These are phyloP conservation scores for Pseudorhiza aurosa DNA, from an alignment of 30 jellyfish, hydroid and myxozoan species.

Conservation along the genomic window DNA sequence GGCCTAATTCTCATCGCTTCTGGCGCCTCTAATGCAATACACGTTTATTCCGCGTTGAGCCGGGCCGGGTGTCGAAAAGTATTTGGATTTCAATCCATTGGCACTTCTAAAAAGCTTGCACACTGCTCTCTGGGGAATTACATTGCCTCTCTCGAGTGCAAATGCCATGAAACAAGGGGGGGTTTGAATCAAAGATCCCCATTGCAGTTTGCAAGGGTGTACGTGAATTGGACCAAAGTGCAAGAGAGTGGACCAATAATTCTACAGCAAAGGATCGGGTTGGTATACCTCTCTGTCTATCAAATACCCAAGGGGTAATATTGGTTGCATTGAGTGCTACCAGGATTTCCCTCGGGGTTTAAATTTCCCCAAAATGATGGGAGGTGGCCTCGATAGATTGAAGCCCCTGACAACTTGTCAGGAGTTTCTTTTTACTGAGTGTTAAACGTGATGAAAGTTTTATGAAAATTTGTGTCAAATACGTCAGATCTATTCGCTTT, in stretches of 20 bases:
- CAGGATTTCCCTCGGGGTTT: too few species aligned
- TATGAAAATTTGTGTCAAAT: too few species aligned
- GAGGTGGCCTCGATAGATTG: too few species aligned
- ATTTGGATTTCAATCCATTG: constrained; percentile 53
- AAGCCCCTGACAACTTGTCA: too few species aligned
- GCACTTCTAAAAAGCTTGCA: constrained; percentile 56
- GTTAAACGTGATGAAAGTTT: too few species aligned
- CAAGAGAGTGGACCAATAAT: constrained; percentile 8
- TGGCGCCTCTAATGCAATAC: constrained; percentile 38
- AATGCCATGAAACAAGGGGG: constrained; percentile 44
- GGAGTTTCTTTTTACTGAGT: too few species aligned
- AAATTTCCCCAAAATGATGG: too few species aligned
- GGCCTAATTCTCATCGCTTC: constrained; percentile 73
- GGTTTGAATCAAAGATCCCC: constrained; percentile 38
- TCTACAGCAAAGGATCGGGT: constrained; percentile 46
- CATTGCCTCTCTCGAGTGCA: constrained; percentile 69
- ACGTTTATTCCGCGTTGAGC: constrained; percentile 60
- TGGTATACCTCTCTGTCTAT: neutral
- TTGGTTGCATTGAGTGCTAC: too few species aligned
- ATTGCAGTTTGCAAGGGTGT: constrained; percentile 55
- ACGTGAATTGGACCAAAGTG: constrained; percentile 62
- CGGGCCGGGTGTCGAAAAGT: constrained; percentile 45
- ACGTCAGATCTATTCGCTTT: too few species aligned
- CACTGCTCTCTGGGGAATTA: constrained; percentile 59
- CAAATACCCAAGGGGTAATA: too few species aligned